Evolutionary conservation across 2,113 vertebrate genomes (phyloP).

Genomic region (Numenius arquata): DNA sequence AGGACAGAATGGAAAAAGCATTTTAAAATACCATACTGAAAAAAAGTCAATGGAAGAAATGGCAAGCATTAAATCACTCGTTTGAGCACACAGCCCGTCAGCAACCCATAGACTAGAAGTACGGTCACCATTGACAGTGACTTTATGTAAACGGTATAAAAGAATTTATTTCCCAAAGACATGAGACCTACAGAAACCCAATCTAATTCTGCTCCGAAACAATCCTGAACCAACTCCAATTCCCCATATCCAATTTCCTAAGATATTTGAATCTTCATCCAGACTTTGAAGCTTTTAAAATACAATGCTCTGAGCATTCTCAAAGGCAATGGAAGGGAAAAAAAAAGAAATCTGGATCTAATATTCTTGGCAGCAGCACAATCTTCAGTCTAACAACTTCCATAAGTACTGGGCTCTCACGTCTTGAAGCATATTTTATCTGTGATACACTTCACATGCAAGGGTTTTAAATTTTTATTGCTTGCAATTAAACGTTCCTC

Average conservation of each 20-base stretch:
- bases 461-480: not conserved
- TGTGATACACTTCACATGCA: not conserved
- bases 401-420: rapidly evolving
- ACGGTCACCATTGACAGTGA: not conserved
- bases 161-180: not conserved
- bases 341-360: not conserved
- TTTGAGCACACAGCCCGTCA: not conserved
- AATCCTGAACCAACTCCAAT: not conserved
- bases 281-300: not conserved
- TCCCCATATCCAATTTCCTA: not conserved
- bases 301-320: not conserved
- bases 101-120: not conserved
- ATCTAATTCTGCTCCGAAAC: not conserved
- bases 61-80: not conserved
- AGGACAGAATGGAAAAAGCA: not conserved
- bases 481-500: not conserved
- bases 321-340: not conserved
- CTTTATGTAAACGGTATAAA: not conserved
- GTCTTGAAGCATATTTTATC: not conserved
- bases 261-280: not conserved
- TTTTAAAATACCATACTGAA: not conserved
- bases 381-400: not conserved
- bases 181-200: not conserved
- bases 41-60: not conserved
- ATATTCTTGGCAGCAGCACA: not conserved